Percentiles rank a stretch among this genome's conserved stretches.
These are phyloP conservation scores for Mesoligia furuncula DNA, from an alignment of 2,888 invertebrate species.

Conservation along the genomic window DNA sequence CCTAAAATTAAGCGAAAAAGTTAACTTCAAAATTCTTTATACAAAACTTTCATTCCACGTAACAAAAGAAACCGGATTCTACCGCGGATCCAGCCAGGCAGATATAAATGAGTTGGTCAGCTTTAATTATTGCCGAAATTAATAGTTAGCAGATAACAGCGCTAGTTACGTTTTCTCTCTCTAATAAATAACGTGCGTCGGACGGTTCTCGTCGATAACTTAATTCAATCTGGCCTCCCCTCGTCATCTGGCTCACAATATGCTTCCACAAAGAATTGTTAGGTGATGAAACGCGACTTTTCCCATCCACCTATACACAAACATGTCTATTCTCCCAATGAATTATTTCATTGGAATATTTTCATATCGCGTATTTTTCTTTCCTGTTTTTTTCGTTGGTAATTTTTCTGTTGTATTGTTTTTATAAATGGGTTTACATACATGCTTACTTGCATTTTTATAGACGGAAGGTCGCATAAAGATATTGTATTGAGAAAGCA, in stretches of 20 bases:
- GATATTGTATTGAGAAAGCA: conserved; percentile 40
- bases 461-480: conserved; percentile 29
- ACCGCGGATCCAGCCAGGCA: conserved; percentile 63
- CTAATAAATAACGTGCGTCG: conserved; percentile 82
- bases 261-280: conserved; percentile 77
- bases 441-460: conserved; percentile 52
- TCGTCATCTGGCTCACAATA: conserved; percentile 81
- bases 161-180: conserved; percentile 78
- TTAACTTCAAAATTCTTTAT: conserved; percentile 45
- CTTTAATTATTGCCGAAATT: conserved; percentile 87
- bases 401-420: conserved; percentile 53
- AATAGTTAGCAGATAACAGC: conserved; percentile 84
- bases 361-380: conserved; percentile 58
- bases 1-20: conserved; percentile 38
- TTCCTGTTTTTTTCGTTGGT: conserved; percentile 46
- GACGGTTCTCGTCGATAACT: conserved; percentile 82
- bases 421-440: conserved; percentile 55
- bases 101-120: conserved; percentile 80
- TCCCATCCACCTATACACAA: conserved; percentile 67
- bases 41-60: conserved; percentile 58
- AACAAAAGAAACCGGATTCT: conserved; percentile 65
- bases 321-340: conserved; percentile 65
- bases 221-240: conserved; percentile 88
- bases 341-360: conserved; percentile 68
- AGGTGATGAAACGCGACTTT: conserved; percentile 79